These are phyloP conservation scores for Drosophila kuntzei DNA, from an alignment of 2,888 invertebrate species.

Conservation along the genomic window DNA sequence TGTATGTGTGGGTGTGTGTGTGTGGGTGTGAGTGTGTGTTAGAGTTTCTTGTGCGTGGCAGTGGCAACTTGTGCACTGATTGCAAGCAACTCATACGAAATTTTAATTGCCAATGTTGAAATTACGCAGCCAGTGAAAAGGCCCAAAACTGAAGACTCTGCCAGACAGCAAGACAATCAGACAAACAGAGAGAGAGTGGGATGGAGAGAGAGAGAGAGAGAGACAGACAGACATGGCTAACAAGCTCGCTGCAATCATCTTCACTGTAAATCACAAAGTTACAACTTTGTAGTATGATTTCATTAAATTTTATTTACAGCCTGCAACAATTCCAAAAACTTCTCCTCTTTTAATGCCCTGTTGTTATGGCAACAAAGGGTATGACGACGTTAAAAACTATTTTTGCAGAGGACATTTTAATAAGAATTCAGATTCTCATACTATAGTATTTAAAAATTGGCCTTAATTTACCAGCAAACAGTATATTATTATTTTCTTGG, in stretches of 20 bases:
- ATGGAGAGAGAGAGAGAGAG: constrained; percentile 7
- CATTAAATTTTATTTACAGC: constrained; percentile 81
- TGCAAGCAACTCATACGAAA: constrained; percentile 83
- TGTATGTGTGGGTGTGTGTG: constrained; percentile 18
- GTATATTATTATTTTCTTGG: no score
- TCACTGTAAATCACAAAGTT: constrained; percentile 75
- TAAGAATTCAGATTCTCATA: no score
- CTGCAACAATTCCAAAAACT: constrained; percentile 41
- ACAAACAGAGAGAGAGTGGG: neutral
- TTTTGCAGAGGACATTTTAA: no score
- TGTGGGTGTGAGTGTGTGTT: constrained; percentile 7
- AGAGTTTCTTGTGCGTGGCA: constrained; percentile 52
- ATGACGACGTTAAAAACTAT: neutral
- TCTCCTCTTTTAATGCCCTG: constrained; percentile 28
- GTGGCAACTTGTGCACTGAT: constrained; percentile 71
- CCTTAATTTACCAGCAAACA: no score
- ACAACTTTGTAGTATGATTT: constrained; percentile 74
- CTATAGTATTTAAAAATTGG: no score
- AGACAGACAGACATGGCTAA: constrained; percentile 56
- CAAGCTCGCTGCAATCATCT: constrained; percentile 64
- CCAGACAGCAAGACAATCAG: constrained; percentile 20
- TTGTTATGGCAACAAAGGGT: constrained; percentile 1
- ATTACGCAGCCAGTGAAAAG: constrained; percentile 62
- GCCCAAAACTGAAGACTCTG: constrained; percentile 38
- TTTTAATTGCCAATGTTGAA: constrained; percentile 83